Percentiles rank a stretch among this genome's conserved stretches.
These are phyloP conservation scores for Megamerina dolium DNA, from an alignment of 2,888 invertebrate genomes.

Conservation along the genomic window DNA sequence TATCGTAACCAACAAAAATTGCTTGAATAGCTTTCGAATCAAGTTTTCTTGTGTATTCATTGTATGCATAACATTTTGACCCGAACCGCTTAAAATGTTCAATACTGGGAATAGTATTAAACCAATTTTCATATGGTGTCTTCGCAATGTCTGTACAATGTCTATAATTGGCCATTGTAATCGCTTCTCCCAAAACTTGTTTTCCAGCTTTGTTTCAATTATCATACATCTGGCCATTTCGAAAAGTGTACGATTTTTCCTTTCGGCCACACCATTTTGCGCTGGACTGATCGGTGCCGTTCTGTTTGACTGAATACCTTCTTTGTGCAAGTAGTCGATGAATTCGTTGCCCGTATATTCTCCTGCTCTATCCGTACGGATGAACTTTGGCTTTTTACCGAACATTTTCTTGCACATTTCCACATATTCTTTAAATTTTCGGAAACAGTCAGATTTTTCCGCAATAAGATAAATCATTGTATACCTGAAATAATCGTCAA, in stretches of 20 bases:
- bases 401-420: conserved; percentile 15
- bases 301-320: conserved; percentile 12
- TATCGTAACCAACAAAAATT: conserved; percentile 5
- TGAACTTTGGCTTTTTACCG: conserved; percentile 10
- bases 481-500: conserved; percentile 33
- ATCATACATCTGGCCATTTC: conserved; percentile 20
- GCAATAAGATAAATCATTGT: conserved; percentile 24
- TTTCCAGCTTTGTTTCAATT: conserved; percentile 14
- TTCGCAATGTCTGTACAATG: conserved; percentile 15
- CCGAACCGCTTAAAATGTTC: conserved; percentile 1
- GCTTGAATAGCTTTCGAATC: conserved; percentile 5
- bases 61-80: conserved; percentile 3
- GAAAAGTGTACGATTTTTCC: conserved; percentile 18
- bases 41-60: conserved; percentile 2
- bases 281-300: conserved; percentile 18
- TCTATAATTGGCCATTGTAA: conserved; percentile 18
- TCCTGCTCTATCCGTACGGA: conserved; percentile 18
- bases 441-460: conserved; percentile 22
- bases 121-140: conserved; percentile 19
- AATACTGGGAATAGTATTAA: neutral
- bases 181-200: conserved; percentile 18
- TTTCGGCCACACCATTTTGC: conserved; percentile 20
- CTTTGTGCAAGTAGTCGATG: conserved; percentile 8
- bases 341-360: conserved; percentile 12
- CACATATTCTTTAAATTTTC: conserved; percentile 15